A percentile compares a stretch with the other conserved stretches of the same genome.
Conservation (phyloP, 37 sponge, comb jelly and placozoan species). For the Beroe forskalii region DNA sequence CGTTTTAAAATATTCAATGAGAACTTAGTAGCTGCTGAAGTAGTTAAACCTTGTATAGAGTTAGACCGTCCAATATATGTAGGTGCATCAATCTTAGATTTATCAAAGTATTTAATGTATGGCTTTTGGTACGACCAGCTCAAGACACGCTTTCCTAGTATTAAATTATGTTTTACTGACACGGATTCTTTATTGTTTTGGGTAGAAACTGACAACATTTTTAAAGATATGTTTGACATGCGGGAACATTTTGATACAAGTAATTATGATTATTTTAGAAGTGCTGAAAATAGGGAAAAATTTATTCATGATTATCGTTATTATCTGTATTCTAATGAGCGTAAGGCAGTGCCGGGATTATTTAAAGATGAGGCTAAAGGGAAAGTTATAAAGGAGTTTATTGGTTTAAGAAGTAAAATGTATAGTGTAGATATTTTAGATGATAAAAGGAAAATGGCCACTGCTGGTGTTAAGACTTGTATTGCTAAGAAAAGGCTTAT, state of each 20-base stretch:
- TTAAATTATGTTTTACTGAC: slow-evolving; percentile 17
- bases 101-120: slow-evolving; percentile 34
- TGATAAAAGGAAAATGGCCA: not conserved
- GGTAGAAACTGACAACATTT: not conserved
- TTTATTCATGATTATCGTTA: not conserved
- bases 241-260: not conserved
- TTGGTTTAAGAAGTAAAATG: slow-evolving; percentile 34
- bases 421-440: not conserved
- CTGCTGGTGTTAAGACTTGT: slow-evolving; percentile 1
- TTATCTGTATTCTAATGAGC: not conserved
- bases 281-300: not conserved
- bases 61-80: slow-evolving; percentile 22
- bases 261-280: not conserved
- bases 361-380: slow-evolving; percentile 39
- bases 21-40: not conserved
- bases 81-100: slow-evolving; percentile 38
- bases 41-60: not conserved
- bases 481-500: not conserved
- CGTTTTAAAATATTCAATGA: not conserved
- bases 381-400: not conserved
- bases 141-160: not conserved
- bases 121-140: slow-evolving; percentile 11
- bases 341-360: slow-evolving; percentile 12
- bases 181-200: slow-evolving; percentile 2
- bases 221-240: not conserved